Evolutionary conservation across 1,140 invertebrate genomes (phyloP).

Genomic region (Tetraneura akinire): DNA sequence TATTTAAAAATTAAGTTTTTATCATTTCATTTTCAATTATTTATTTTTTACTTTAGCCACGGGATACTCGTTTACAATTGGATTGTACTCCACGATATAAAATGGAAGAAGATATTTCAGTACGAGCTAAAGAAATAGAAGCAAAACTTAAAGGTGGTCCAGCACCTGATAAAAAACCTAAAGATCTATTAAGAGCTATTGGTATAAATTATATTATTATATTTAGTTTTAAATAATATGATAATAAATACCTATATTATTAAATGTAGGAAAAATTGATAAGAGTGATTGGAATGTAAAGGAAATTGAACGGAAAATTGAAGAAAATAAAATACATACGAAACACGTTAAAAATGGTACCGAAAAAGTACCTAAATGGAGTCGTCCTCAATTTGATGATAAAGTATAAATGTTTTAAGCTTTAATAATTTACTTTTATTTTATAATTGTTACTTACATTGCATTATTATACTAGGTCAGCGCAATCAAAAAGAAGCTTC

Average conservation of each 20-base stretch:
- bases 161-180: slow-evolving; percentile 75
- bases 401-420: slow-evolving; percentile 57
- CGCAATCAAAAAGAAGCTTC: slow-evolving; percentile 69
- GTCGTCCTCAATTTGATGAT: slow-evolving; percentile 71
- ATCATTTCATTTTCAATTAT: neutral
- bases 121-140: slow-evolving; percentile 71
- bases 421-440: neutral
- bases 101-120: slow-evolving; percentile 70
- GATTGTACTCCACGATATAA: slow-evolving; percentile 35
- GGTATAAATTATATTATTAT: slow-evolving; percentile 59
- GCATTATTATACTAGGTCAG: slow-evolving; percentile 65
- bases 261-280: slow-evolving; percentile 73
- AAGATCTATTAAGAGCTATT: slow-evolving; percentile 82
- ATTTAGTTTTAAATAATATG: neutral
- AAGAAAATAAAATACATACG: slow-evolving; percentile 76
- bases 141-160: slow-evolving; percentile 64
- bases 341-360: slow-evolving; percentile 66
- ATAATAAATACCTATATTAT: neutral
- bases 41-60: slow-evolving; percentile 63
- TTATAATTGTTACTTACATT: neutral
- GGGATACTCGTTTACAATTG: slow-evolving; percentile 61
- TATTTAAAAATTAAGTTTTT: no score
- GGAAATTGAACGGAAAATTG: slow-evolving; percentile 86
- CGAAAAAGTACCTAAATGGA: slow-evolving; percentile 88
- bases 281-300: slow-evolving; percentile 90